phyloP scores from a whole-genome alignment of 2,113 vertebrate species.

The Glaucomys volans region DNA sequence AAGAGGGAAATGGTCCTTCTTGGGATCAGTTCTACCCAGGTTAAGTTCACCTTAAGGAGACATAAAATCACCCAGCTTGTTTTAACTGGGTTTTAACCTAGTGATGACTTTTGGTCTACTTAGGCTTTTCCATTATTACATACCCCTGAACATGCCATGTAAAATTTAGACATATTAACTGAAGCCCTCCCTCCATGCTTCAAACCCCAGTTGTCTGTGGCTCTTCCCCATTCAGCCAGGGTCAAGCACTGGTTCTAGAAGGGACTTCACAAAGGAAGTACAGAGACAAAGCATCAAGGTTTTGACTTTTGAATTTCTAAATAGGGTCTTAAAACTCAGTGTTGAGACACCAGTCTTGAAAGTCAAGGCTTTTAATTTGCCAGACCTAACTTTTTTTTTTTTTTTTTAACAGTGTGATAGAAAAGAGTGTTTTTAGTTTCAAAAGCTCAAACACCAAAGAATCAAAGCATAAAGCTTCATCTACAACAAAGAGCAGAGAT shows the following conservation, averaged over 20 bases:
- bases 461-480: not conserved
- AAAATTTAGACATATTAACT: not conserved
- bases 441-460: conserved; percentile 2
- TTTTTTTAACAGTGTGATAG: not conserved
- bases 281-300: not conserved
- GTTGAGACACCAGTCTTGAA: conserved; percentile 2
- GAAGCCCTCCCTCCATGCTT: not conserved
- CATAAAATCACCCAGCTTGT: not conserved
- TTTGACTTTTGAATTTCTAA: conserved; percentile 8
- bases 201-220: not conserved
- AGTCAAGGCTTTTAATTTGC: not conserved
- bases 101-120: not conserved
- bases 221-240: not conserved
- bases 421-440: conserved; percentile 33
- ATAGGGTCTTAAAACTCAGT: not conserved
- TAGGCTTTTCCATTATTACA: not conserved
- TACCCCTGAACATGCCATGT: not conserved
- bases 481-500: not conserved
- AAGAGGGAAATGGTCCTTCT: not conserved
- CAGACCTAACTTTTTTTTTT: not conserved
- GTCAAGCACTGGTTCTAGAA: not conserved
- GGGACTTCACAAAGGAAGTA: not conserved
- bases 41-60: not conserved
- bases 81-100: not conserved
- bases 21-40: not conserved